These are phyloP conservation scores for Atta texana DNA, from an alignment of 1,140 invertebrate genomes.

Conservation along the genomic window DNA sequence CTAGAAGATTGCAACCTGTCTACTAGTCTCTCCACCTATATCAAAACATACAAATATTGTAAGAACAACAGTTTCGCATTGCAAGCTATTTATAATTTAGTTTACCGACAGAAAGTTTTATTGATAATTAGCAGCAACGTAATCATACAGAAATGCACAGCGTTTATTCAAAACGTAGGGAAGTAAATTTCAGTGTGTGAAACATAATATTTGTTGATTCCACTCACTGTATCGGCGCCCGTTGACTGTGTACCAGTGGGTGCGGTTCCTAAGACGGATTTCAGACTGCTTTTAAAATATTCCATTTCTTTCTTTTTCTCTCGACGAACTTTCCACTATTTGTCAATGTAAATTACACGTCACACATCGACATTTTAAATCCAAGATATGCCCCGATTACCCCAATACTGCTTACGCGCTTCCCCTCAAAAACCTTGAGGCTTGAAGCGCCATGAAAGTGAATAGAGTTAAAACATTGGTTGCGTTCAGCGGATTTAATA, in stretches of 20 bases:
- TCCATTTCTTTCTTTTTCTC: conserved; percentile 88
- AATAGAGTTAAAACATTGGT: too few species aligned
- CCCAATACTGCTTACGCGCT: neutral
- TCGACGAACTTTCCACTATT: conserved; percentile 37
- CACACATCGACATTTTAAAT: conserved; percentile 80
- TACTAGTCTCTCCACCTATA: conserved; percentile 96
- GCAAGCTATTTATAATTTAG: neutral
- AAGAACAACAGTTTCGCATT: neutral
- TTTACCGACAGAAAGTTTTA: neutral
- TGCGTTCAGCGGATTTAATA: too few species aligned
- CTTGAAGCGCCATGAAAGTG: too few species aligned
- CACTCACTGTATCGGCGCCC: conserved; percentile 93
- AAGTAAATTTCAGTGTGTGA: conserved; percentile 6
- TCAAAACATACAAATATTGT: neutral
- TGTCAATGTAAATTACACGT: conserved; percentile 75
- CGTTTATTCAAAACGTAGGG: neutral
- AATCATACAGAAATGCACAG: neutral
- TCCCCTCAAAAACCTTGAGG: neutral
- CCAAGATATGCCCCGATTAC: neutral
- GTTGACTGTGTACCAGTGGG: conserved; percentile 91
- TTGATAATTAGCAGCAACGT: neutral
- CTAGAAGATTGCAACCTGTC: conserved; percentile 97
- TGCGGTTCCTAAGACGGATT: conserved; percentile 94
- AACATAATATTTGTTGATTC: conserved; percentile 58
- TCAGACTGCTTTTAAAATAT: conserved; percentile 94